Evolutionary conservation across 2,888 invertebrate genomes (phyloP), one percentile per base, ranked within the genome.

Genomic region (Plusia festucae): DNA sequence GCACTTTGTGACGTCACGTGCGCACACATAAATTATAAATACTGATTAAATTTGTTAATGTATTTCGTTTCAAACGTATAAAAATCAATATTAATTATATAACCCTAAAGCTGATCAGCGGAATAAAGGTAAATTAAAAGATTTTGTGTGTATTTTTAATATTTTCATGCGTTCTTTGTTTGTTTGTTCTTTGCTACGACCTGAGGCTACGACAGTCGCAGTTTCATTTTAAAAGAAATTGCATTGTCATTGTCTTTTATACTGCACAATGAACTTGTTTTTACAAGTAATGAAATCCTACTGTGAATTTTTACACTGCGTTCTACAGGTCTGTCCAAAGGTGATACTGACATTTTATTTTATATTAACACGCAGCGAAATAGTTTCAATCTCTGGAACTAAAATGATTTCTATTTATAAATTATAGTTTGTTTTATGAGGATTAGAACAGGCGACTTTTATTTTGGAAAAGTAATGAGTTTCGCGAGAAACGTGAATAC

Each of bases 21-120:
- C 0, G 97, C 96, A 76, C 97, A 97, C 82, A 56, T 18, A 22
- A 55, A 24, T 24, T 49, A 57, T 63, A 62, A 53, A 72, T 30
- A 75, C 71, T 76, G 44, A 73, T 68, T 62, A 56, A 49, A 56
- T 58, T 77, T 65, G 66, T 55, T 44, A 75, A 78, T 60, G 30
- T 52, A 30, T 46, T 57, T 40, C 11, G 53, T 49, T 59, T 40
- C 53, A 63, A 63, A 24, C 60, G 20, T 57, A 65, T 55, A 60
- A 16, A 53, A 60, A 60, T 44, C 58, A 60, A 27, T 62, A 57
- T 44, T 60, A 64, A 27, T 62, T 63, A 62, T 11, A 1, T 15
- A 49, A 18, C 59, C 2, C 6, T 5, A 11, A 7, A 32, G 11
- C 13, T 64, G 22, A 58, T 30, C 24, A 46, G 53, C 22, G 32